Base-by-base conservation (phyloP, 2,888 invertebrate genomes). In the Cheilosia vulpina region DNA sequence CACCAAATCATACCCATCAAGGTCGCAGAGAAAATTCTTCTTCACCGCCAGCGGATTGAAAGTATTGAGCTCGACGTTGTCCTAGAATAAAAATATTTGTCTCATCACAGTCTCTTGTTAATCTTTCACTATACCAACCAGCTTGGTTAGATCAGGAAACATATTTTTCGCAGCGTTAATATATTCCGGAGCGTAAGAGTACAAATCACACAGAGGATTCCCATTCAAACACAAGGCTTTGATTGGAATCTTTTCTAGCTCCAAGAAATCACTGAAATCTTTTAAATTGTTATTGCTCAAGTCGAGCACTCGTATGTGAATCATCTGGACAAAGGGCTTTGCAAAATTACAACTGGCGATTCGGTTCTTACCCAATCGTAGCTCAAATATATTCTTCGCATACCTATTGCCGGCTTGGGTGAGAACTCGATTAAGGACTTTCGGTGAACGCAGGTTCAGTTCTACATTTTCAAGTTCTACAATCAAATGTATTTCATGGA, bases 211-310 rank as follows among this genome's bases (percentile, higher is more conserved):
- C 6, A 91, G 27, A 0, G 90, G 91, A 89, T 91, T 91, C 0
- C 91, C 91, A 72, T 90, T 89, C 6, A 91, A 78, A 0, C 88
- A 84, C 63, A 91, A 75, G 0, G 90, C 89, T 66, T 89, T 91
- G 4, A 91, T 73, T 0, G 89, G 89, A 13, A 92, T 81, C 17
- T 87, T 87, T 9, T 89, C 88, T 1, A 91, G 66, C 5, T 89
- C 88, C 58, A 88, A 87, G 9, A 91, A 88, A 11, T 88, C 88
- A 27, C 88, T 55, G 24, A 91, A 85, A 13, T 89, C 88, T 17
- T 89, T 87, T 17, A 91, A 88, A 90, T 90, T 90, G 77, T 91
- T 91, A 38, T 89, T 88, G 2, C 90, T 87, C 52, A 91, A 87
- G 72, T 91, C 91, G n/a, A 91, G 66, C 1, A 90, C 91, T 45